Evolutionary conservation across 1,140 invertebrate species (phyloP).

Genomic region (Helicoverpa armigera): DNA sequence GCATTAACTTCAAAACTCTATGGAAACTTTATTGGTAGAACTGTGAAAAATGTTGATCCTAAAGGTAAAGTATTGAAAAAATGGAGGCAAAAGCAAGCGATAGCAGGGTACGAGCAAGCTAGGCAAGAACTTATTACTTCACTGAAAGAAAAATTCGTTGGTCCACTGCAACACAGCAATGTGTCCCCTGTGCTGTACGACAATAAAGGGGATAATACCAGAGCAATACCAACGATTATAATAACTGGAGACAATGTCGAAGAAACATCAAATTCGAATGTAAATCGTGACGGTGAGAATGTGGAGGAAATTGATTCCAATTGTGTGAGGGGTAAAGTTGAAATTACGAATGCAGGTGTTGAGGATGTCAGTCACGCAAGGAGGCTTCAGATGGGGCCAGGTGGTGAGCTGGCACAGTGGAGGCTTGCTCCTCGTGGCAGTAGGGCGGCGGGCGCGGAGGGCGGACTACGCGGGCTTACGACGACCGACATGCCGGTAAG

Average conservation of each 20-base stretch:
- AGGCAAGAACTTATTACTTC: slow-evolving; percentile 79
- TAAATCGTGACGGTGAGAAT: slow-evolving; percentile 59
- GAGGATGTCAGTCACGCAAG: slow-evolving; percentile 79
- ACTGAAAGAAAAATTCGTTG: slow-evolving; percentile 79
- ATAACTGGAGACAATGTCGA: slow-evolving; percentile 79
- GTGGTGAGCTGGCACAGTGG: slow-evolving; percentile 82
- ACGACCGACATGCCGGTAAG: slow-evolving; percentile 80
- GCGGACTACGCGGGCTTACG: slow-evolving; percentile 71
- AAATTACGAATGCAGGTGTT: slow-evolving; percentile 52
- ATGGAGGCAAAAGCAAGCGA: slow-evolving; percentile 77
- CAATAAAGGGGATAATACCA: slow-evolving; percentile 68
- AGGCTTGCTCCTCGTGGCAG: slow-evolving; percentile 71
- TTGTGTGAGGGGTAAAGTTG: slow-evolving; percentile 59
- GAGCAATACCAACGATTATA: slow-evolving; percentile 67
- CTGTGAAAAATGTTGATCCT: slow-evolving; percentile 50
- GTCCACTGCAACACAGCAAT: slow-evolving; percentile 52
- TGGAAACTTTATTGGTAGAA: slow-evolving; percentile 47
- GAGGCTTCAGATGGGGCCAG: slow-evolving; percentile 79
- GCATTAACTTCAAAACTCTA: slow-evolving; percentile 51
- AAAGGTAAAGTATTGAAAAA: slow-evolving; percentile 68
- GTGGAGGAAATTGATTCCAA: slow-evolving; percentile 61
- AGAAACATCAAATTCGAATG: slow-evolving; percentile 83
- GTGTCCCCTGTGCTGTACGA: slow-evolving; percentile 56
- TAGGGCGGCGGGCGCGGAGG: slow-evolving; percentile 78
- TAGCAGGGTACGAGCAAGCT: slow-evolving; percentile 72